phyloP scores from a whole-genome alignment of 2,888 invertebrate species.

The Caenorhabditis uteleia region DNA sequence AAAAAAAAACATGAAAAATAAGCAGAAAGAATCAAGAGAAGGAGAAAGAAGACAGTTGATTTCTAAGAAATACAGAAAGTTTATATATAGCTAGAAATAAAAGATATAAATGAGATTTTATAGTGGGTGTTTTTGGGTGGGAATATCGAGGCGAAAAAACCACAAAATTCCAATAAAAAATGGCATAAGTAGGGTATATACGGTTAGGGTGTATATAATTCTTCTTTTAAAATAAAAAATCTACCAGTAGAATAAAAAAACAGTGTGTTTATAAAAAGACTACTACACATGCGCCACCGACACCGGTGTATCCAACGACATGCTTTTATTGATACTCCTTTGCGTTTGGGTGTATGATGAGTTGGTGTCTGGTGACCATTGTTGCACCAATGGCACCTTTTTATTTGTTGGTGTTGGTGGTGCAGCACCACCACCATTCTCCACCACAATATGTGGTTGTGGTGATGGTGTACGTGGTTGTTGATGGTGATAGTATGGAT shows the following conservation, averaged over 20 bases:
- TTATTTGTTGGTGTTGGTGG: slow-evolving; percentile 4
- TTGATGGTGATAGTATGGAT: slow-evolving; percentile 65
- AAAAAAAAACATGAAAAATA: too few relatives aligned
- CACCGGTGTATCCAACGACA: slow-evolving; percentile 66
- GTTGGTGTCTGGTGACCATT: slow-evolving; percentile 60
- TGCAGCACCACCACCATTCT: slow-evolving; percentile 49
- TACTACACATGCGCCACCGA: slow-evolving; percentile 65
- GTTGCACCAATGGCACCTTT: slow-evolving; percentile 67
- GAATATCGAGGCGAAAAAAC: too few relatives aligned
- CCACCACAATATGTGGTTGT: slow-evolving; percentile 58
- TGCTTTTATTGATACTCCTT: slow-evolving; percentile 63
- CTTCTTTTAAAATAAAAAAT: too few relatives aligned
- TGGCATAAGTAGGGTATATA: too few relatives aligned
- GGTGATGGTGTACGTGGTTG: slow-evolving; percentile 62
- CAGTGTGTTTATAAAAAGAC: not conserved
- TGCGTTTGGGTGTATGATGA: slow-evolving; percentile 47
- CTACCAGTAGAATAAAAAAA: not conserved
- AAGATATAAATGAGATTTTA: too few relatives aligned
- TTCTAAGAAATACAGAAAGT: too few relatives aligned
- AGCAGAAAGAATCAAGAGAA: too few relatives aligned
- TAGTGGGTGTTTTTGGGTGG: too few relatives aligned
- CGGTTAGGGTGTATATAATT: too few relatives aligned
- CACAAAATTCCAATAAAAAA: too few relatives aligned
- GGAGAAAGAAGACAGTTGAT: too few relatives aligned
- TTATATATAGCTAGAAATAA: too few relatives aligned